Evolutionary conservation across 2,113 vertebrate genomes (phyloP), one percentile per base, ranked within the genome.

Genomic region (Sylvia atricapilla): DNA sequence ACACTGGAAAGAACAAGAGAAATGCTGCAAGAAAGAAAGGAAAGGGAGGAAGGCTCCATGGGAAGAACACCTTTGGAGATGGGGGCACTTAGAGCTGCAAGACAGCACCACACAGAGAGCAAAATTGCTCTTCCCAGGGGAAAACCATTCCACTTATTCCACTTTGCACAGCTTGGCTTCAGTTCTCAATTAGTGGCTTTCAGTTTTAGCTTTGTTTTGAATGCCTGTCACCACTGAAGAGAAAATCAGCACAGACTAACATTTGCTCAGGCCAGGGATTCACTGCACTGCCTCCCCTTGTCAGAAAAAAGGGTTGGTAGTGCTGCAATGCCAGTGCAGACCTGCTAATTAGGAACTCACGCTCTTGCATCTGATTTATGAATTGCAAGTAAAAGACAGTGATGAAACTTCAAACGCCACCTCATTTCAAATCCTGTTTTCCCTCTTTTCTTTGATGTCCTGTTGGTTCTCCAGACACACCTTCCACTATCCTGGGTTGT

Each of bases 101-200:
- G 93, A 41, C 87, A 89, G 6, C 82, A 53, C 53, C 89, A 85
- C 37, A 64, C 70, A 83, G 84, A 62, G 74, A 90, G 72, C 67
- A 91, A 80, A 93, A 93, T 84, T 58, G 52, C 31, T 50, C 84
- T 67, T 35, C 44, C 70, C 82, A 52, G 50, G 88, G 77, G 56
- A 89, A 75, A 89, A 53, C 31, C 59, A 50, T 73, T 83, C 74
- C 82, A 62, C 55, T 87, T 83, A 66, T 50, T 87, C 74, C 75
- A 56, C 46, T 87, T 80, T 79, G 74, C 46, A 1, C 91, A 55
- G 81, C 55, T 37, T 69, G 91, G 25, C n/a, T 93, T 90, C 95
- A 77, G 50, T 58, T 63, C 82, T 94, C 90, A 94, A 80, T 94
- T 87, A 95, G 78, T 28, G 24, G 55, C 85, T 95, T 87, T 90